Conservation (phyloP, 2,113 vertebrate species). For the Equus przewalskii region DNA sequence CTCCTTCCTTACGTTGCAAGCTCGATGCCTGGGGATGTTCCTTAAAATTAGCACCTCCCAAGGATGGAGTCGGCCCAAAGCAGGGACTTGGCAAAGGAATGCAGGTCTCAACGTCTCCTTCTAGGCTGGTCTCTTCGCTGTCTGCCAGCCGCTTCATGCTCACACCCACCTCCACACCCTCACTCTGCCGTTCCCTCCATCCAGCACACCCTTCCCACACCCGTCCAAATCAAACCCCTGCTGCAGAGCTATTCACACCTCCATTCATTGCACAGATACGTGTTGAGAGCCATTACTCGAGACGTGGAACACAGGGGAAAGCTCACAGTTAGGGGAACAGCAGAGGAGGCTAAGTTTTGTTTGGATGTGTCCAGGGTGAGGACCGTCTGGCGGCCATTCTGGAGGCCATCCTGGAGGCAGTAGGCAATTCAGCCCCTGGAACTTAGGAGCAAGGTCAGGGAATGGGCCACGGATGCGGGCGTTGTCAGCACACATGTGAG, state of each 20-base stretch:
- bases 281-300: background rate
- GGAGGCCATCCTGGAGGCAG: background rate
- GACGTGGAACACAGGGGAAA: background rate
- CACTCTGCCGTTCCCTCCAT: background rate
- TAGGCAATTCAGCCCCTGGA: background rate
- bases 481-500: background rate
- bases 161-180: background rate
- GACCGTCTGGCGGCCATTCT: background rate
- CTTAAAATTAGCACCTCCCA: conserved; percentile 20
- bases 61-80: background rate
- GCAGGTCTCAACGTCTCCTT: background rate
- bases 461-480: background rate
- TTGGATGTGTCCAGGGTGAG: background rate
- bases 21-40: background rate
- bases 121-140: background rate
- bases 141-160: background rate
- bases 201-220: background rate
- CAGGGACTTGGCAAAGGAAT: background rate
- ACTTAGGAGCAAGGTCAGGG: background rate
- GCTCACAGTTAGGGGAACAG: background rate
- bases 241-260: background rate
- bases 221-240: background rate
- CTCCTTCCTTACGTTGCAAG: background rate
- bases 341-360: background rate
- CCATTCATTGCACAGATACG: background rate